phyloP scores from a whole-genome alignment of 2,797 vertebrate species.

The Thripadectes ignobilis region DNA sequence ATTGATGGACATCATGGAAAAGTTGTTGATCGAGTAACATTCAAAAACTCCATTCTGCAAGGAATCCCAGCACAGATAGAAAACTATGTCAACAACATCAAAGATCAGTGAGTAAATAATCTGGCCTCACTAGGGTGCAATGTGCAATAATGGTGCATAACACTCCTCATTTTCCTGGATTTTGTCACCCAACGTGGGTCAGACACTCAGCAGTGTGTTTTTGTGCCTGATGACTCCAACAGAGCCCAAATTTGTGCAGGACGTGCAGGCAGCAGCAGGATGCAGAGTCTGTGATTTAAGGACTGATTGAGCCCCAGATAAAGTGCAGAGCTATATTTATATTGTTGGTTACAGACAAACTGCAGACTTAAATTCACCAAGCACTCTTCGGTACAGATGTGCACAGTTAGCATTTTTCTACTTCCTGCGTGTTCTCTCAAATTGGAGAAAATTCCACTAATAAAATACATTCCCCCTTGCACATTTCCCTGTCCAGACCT shows the following conservation, averaged over 20 bases:
- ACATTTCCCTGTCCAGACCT: not conserved
- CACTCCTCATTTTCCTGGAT: not conserved
- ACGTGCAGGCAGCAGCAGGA: not conserved
- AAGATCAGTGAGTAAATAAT: slow-evolving; percentile 82
- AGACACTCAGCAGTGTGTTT: not conserved
- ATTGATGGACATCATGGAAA: slow-evolving; percentile 84
- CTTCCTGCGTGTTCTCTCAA: not conserved
- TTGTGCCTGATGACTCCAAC: not conserved
- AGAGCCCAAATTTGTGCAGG: not conserved
- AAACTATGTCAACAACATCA: slow-evolving; percentile 84
- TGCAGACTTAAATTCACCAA: not conserved
- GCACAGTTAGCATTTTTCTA: not conserved
- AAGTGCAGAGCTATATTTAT: not conserved
- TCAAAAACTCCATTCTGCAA: slow-evolving; percentile 86
- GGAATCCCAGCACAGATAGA: slow-evolving; percentile 89
- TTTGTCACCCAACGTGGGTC: not conserved
- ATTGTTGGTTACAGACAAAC: not conserved
- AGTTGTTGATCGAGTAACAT: slow-evolving; percentile 79
- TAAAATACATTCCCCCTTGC: not conserved
- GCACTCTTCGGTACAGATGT: not conserved
- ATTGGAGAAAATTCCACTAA: not conserved
- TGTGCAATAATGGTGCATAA: not conserved
- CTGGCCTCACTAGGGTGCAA: not conserved
- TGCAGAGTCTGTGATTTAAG: not conserved
- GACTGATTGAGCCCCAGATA: not conserved